Percentiles rank a stretch among this genome's conserved stretches.
phyloP scores from a whole-genome alignment of 2,797 vertebrate species.

The Peromyscus eremicus region DNA sequence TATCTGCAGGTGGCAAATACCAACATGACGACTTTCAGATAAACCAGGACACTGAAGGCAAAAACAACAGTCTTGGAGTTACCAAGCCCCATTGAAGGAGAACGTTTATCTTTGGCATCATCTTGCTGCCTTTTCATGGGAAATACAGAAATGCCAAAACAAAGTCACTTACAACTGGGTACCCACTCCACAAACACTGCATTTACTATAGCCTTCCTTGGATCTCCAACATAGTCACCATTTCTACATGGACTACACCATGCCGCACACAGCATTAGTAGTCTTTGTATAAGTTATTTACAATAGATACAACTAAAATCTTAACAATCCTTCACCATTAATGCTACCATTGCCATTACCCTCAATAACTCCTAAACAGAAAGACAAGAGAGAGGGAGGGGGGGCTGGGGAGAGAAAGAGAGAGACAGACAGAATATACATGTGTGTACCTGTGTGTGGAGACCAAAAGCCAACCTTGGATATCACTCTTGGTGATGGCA shows the following conservation, averaged over 20 bases:
- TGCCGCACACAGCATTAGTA: neutral
- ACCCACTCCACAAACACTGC: neutral
- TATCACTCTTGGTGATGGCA: no score
- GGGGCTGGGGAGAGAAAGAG: neutral
- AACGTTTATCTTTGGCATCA: slow-evolving; percentile 15
- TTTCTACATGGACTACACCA: neutral
- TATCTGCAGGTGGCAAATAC: slow-evolving; percentile 58
- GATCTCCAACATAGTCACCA: neutral
- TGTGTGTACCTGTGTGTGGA: neutral
- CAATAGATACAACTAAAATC: neutral
- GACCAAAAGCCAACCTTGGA: neutral
- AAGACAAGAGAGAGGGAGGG: neutral
- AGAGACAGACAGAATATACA: neutral
- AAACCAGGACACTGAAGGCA: neutral
- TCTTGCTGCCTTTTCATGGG: slow-evolving; percentile 26
- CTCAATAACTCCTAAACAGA: neutral
- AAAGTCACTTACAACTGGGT: slow-evolving; percentile 3
- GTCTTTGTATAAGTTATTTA: slow-evolving; percentile 35
- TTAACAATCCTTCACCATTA: neutral
- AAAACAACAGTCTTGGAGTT: neutral
- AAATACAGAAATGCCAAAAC: slow-evolving; percentile 46
- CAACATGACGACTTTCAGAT: slow-evolving; percentile 32
- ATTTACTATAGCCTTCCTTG: neutral
- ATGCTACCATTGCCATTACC: neutral
- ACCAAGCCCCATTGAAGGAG: neutral